phyloP scores from a whole-genome alignment of 1,140 invertebrate genomes.

The Lepidurus couesii region DNA sequence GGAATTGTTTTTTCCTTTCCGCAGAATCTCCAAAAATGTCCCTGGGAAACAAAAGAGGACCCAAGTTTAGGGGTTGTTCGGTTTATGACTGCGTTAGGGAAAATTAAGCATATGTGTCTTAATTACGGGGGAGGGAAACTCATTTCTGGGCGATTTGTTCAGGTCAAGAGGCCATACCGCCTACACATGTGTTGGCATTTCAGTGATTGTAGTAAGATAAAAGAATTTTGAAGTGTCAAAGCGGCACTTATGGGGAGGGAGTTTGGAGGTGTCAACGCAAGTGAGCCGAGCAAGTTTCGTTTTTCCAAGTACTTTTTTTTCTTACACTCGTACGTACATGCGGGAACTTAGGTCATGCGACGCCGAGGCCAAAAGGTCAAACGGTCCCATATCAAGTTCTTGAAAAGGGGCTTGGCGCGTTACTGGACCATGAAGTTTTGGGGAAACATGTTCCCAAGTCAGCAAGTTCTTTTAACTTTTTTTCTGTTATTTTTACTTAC shows the following conservation, averaged over 20 bases:
- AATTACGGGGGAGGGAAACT: background rate
- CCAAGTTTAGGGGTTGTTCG: background rate
- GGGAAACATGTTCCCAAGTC: background rate
- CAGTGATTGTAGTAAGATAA: background rate
- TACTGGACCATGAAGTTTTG: background rate
- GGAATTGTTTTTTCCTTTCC: no score
- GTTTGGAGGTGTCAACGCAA: conserved; percentile 1
- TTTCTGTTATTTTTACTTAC: background rate
- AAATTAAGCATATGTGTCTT: background rate
- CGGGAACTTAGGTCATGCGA: conserved; percentile 18
- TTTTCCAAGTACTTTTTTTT: background rate
- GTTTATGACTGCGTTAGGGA: background rate
- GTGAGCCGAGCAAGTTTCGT: background rate
- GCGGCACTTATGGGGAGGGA: background rate
- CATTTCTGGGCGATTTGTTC: background rate
- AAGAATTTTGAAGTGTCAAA: background rate
- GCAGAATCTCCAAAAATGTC: no score
- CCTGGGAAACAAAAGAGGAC: no score
- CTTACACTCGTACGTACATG: background rate
- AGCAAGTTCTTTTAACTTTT: background rate
- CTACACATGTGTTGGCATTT: background rate
- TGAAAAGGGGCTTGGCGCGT: conserved; percentile 9
- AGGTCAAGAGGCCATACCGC: background rate
- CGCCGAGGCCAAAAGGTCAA: background rate
- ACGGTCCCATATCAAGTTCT: background rate